These are phyloP conservation scores for Taphrorychus bicolor DNA, from an alignment of 2,888 invertebrate genomes.

Conservation along the genomic window DNA sequence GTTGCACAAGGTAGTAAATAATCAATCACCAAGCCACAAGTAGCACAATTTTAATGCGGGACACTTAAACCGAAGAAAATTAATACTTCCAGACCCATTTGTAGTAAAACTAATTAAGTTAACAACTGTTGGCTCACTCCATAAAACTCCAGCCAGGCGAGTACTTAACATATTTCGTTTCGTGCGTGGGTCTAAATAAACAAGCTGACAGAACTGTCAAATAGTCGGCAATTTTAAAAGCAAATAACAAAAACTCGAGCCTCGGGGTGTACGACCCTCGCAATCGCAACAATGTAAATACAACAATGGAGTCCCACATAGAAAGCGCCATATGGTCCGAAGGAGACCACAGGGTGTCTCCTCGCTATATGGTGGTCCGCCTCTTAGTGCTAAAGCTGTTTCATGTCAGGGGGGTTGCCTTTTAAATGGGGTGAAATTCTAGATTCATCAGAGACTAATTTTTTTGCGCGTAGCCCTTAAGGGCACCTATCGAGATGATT, in stretches of 20 bases:
- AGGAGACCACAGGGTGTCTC: conserved; percentile 34
- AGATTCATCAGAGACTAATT: not conserved
- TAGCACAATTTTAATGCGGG: too few species aligned
- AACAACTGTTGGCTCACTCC: conserved; percentile 34
- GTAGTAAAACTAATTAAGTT: conserved; percentile 35
- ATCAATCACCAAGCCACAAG: not conserved
- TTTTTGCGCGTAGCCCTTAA: not conserved
- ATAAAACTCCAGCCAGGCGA: conserved; percentile 24
- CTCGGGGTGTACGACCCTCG: conserved; percentile 35
- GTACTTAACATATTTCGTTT: conserved; percentile 36
- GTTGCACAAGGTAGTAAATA: too few species aligned
- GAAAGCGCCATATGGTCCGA: conserved; percentile 37
- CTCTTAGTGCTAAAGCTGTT: conserved; percentile 27
- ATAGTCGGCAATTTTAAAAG: conserved; percentile 40
- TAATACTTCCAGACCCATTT: conserved; percentile 22
- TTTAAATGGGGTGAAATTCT: not conserved
- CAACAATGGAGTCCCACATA: conserved; percentile 33
- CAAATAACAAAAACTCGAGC: conserved; percentile 33
- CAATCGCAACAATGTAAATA: conserved; percentile 39
- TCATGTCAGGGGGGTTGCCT: conserved; percentile 5
- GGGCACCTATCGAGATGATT: not conserved
- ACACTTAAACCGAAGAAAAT: not conserved
- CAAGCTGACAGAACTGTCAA: conserved; percentile 37
- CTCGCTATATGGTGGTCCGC: conserved; percentile 16
- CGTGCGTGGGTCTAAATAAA: conserved; percentile 26